A percentile compares a stretch with the other conserved stretches of the same genome.
phyloP scores from a whole-genome alignment of 2,113 vertebrate species.

The Muntiacus reevesi region DNA sequence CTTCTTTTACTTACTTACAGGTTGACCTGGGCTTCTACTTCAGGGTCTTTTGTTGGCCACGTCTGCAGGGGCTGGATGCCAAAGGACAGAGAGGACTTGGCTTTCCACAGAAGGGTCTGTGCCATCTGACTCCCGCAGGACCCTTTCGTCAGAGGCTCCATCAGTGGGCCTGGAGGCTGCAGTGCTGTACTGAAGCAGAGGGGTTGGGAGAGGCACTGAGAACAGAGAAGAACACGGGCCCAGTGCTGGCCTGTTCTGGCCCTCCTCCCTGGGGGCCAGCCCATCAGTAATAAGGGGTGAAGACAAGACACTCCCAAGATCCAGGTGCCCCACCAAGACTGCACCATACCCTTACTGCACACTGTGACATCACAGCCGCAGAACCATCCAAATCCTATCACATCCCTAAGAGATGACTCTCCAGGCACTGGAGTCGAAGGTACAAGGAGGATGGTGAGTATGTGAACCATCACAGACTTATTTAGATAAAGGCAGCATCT shows the following conservation, averaged over 20 bases:
- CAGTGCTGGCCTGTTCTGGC: not conserved
- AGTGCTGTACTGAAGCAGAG: conserved; percentile 44
- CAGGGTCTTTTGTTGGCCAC: conserved; percentile 64
- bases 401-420: not conserved
- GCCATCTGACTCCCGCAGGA: conserved; percentile 66
- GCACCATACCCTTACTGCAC: too few relatives aligned
- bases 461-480: not conserved
- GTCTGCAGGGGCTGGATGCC: conserved; percentile 71
- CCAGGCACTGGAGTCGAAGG: not conserved
- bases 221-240: not conserved
- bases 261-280: not conserved
- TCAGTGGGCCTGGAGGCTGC: conserved; percentile 53
- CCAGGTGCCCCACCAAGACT: not conserved
- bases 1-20: conserved; percentile 75
- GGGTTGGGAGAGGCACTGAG: conserved; percentile 40
- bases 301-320: not conserved
- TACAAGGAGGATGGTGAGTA: not conserved
- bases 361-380: too few relatives aligned
- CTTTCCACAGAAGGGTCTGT: conserved; percentile 70
- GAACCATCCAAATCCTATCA: not conserved
- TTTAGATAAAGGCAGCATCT: not conserved
- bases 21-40: conserved; percentile 74
- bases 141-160: conserved; percentile 64
- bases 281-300: not conserved
- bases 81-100: conserved; percentile 71